Conservation (phyloP, 2,113 vertebrate species). For the Bothrops jararaca region DNA sequence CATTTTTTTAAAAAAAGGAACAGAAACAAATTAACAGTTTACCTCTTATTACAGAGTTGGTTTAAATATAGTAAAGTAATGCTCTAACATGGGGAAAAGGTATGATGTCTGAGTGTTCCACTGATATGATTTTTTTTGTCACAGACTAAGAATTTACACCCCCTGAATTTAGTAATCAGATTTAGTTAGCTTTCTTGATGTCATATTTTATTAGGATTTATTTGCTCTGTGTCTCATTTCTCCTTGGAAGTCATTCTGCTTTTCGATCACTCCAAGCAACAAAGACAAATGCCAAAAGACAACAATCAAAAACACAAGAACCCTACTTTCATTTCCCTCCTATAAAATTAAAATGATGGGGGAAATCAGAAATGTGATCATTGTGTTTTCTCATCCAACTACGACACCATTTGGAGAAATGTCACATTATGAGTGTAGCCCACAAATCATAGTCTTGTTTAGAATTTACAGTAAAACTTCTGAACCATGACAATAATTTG, state of each 20-base stretch:
- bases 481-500: neutral
- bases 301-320: neutral
- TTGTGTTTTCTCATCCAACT: neutral
- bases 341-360: neutral
- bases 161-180: neutral
- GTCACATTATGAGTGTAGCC: neutral
- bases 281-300: neutral
- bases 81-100: neutral
- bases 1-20: neutral
- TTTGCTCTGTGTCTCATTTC: neutral
- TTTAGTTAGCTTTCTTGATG: constrained; percentile 9
- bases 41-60: constrained; percentile 3
- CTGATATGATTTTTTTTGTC: constrained; percentile 4
- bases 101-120: neutral
- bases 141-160: constrained; percentile 4
- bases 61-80: neutral
- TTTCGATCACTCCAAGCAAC: neutral
- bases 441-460: neutral
- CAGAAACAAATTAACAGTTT: neutral
- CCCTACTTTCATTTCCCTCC: neutral
- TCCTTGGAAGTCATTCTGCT: neutral
- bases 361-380: neutral
- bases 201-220: constrained; percentile 9
- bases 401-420: neutral
- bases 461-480: neutral